These are phyloP conservation scores for Neodontobutis hainanensis DNA, from an alignment of 2,113 vertebrate genomes.

Conservation along the genomic window DNA sequence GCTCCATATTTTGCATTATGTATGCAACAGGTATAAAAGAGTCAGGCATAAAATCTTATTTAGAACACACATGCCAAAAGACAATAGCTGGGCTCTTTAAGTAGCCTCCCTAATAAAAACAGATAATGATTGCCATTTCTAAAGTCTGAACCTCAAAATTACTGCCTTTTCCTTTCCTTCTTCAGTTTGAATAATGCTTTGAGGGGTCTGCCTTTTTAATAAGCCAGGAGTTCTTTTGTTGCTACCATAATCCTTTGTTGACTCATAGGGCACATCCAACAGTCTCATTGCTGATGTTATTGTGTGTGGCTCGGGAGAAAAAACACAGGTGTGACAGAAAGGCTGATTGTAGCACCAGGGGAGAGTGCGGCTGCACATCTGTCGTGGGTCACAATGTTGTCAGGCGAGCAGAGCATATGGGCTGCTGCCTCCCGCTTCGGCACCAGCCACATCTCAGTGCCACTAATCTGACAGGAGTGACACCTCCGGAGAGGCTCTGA, in stretches of 20 bases:
- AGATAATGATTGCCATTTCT: too few relatives aligned
- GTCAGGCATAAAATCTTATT: neutral
- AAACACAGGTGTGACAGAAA: slow-evolving; percentile 67
- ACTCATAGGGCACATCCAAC: slow-evolving; percentile 37
- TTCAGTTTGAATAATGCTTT: slow-evolving; percentile 11
- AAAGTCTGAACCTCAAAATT: neutral
- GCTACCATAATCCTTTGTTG: slow-evolving; percentile 21
- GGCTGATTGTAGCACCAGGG: slow-evolving; percentile 42
- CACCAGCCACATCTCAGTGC: slow-evolving; percentile 64
- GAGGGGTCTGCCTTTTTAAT: slow-evolving; percentile 13
- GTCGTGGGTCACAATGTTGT: slow-evolving; percentile 70
- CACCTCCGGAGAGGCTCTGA: slow-evolving; percentile 68
- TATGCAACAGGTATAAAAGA: neutral
- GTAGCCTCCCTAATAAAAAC: neutral
- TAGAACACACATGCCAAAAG: neutral
- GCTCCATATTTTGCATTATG: neutral
- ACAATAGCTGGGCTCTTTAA: neutral
- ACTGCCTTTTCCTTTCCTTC: neutral
- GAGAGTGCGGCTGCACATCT: slow-evolving; percentile 69
- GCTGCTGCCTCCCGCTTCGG: slow-evolving; percentile 45
- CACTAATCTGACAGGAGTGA: slow-evolving; percentile 73
- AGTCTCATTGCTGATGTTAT: slow-evolving; percentile 49
- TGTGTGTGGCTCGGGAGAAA: slow-evolving; percentile 38
- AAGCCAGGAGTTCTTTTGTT: slow-evolving; percentile 28
- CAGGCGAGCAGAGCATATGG: slow-evolving; percentile 71